Conservation (phyloP, 2,797 vertebrate genomes). For the Staurois parvus region DNA sequence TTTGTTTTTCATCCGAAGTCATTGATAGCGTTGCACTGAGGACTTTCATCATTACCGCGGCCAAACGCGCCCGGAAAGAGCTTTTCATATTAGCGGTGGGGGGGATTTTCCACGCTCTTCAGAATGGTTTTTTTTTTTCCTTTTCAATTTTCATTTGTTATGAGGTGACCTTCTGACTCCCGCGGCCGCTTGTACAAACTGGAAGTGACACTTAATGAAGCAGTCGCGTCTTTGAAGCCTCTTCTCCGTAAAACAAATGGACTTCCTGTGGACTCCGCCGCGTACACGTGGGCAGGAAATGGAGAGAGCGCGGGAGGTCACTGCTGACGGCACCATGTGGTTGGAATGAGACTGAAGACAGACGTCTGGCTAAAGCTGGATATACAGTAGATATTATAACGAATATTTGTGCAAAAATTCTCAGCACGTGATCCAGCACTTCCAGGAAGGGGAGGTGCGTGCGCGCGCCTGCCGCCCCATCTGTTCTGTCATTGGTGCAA, state of each 20-base stretch:
- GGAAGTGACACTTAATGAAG: conserved; percentile 26
- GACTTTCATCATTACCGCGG: conserved; percentile 6
- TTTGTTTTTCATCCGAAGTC: background rate
- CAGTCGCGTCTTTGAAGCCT: background rate
- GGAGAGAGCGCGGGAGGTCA: background rate
- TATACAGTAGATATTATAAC: no score
- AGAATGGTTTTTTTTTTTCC: background rate
- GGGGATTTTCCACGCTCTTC: background rate
- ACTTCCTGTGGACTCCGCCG: background rate
- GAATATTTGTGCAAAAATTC: no score
- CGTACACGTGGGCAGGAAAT: background rate
- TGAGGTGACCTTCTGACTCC: conserved; percentile 25
- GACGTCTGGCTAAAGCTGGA: no score
- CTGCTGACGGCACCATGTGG: no score
- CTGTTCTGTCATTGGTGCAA: no score
- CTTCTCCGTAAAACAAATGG: conserved; percentile 8
- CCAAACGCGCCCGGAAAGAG: background rate
- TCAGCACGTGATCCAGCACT: no score
- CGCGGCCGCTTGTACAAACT: conserved; percentile 1
- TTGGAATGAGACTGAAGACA: no score
- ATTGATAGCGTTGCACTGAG: background rate
- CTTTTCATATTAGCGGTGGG: conserved; percentile 1
- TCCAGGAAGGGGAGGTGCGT: no score
- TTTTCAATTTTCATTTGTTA: conserved; percentile 10
- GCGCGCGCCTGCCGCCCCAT: no score